Evolutionary conservation across 2,888 invertebrate genomes (phyloP).

Genomic region (Alloplasta piceator): DNA sequence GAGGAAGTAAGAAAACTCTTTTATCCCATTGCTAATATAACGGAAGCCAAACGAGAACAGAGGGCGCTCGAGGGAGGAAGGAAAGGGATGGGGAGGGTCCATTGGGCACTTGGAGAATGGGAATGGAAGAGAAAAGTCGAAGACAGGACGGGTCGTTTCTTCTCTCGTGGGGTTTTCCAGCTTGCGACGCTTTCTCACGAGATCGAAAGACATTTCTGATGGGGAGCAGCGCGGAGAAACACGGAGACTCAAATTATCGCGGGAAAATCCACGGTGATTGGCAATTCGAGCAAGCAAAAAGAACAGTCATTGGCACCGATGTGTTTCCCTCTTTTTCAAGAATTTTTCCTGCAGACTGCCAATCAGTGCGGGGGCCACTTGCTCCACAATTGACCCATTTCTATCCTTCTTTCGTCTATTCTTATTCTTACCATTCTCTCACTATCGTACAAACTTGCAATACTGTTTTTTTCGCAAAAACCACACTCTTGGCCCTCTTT

Average conservation of each 20-base stretch:
- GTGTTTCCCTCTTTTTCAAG: no score
- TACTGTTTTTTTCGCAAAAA: no score
- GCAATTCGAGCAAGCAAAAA: background rate
- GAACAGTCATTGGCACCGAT: background rate
- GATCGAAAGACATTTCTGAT: conserved; percentile 57
- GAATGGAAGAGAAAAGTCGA: conserved; percentile 32
- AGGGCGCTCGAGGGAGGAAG: background rate
- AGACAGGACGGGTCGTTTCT: conserved; percentile 19
- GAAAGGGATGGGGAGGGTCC: conserved; percentile 13
- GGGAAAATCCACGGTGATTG: background rate
- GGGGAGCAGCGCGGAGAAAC: conserved; percentile 22
- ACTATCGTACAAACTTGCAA: no score
- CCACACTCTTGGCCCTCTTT: no score
- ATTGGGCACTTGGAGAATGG: conserved; percentile 35
- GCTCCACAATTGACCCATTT: no score
- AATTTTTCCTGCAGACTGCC: no score
- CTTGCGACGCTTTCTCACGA: conserved; percentile 29
- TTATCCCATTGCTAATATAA: conserved; percentile 19
- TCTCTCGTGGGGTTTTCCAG: conserved; percentile 9
- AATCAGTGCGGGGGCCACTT: no score
- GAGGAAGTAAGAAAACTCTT: conserved; percentile 19
- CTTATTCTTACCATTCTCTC: no score
- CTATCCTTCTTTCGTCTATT: no score
- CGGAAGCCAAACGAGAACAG: conserved; percentile 33
- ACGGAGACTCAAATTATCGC: conserved; percentile 40